Percentiles rank a stretch among this genome's conserved stretches.
Evolutionary conservation across 2,888 invertebrate species (phyloP).

Genomic region (Dermolepida albohirtum): DNA sequence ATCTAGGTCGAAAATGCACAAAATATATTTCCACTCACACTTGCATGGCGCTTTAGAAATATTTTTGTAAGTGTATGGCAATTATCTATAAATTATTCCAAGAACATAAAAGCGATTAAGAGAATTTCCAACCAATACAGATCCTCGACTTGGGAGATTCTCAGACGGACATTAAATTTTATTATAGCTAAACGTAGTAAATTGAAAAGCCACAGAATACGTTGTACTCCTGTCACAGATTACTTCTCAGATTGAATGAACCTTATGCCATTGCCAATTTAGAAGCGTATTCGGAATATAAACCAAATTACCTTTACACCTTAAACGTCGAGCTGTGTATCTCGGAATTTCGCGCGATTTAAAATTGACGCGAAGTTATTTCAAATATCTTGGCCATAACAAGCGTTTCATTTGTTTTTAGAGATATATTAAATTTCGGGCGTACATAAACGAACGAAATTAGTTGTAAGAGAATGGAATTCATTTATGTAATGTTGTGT

Average conservation of each 20-base stretch:
- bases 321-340: slow-evolving; percentile 11
- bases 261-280: slow-evolving; percentile 22
- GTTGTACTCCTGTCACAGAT: slow-evolving; percentile 22
- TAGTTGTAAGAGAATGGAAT: no score
- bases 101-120: neutral
- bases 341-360: slow-evolving; percentile 15
- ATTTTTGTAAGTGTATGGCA: no score
- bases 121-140: neutral
- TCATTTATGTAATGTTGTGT: no score
- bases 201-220: slow-evolving; percentile 24
- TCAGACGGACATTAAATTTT: slow-evolving; percentile 22
- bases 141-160: neutral
- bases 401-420: slow-evolving; percentile 35
- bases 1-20: no score
- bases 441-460: slow-evolving; percentile 28
- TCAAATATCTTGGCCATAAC: slow-evolving; percentile 20
- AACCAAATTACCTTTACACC: slow-evolving; percentile 34
- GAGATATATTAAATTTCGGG: slow-evolving; percentile 13
- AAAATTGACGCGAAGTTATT: slow-evolving; percentile 24
- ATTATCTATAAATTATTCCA: no score
- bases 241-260: slow-evolving; percentile 23
- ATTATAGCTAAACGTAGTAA: slow-evolving; percentile 26
- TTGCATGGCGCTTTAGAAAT: no score
- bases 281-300: slow-evolving; percentile 28
- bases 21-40: no score